phyloP scores from a whole-genome alignment of 2,888 invertebrate species.

The Nemurella pictetii region DNA sequence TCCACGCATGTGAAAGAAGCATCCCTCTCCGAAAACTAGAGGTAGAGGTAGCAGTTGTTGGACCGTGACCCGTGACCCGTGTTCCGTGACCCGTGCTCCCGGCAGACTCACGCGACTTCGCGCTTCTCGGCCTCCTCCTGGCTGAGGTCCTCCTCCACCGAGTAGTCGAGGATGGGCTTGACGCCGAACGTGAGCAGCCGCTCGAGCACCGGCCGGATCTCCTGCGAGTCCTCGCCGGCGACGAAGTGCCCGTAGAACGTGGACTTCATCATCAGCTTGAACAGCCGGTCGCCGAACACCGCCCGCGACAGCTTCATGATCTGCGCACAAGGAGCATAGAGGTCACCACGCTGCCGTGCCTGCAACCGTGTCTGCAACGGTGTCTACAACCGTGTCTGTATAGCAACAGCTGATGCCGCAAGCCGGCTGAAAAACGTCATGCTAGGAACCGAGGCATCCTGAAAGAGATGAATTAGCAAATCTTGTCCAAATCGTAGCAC shows the following conservation, averaged over 20 bases:
- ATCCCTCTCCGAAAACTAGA: too few relatives aligned
- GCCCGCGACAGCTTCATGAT: conserved; percentile 78
- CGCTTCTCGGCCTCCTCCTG: conserved; percentile 93
- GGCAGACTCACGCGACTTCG: conserved; percentile 81
- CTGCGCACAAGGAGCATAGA: conserved; percentile 62
- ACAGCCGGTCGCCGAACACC: conserved; percentile 79
- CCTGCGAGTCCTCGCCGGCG: conserved; percentile 90
- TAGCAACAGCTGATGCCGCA: too few relatives aligned
- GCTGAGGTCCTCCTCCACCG: conserved; percentile 93
- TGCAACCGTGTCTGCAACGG: too few relatives aligned
- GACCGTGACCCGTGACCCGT: too few relatives aligned
- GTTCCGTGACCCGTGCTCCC: background rate
- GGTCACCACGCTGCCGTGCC: too few relatives aligned
- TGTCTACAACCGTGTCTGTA: too few relatives aligned
- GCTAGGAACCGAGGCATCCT: too few relatives aligned
- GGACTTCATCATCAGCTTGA: conserved; percentile 83
- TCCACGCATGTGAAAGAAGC: too few relatives aligned
- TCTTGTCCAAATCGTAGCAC: too few relatives aligned
- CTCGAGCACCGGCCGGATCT: conserved; percentile 82
- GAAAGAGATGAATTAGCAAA: too few relatives aligned
- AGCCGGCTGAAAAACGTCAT: too few relatives aligned
- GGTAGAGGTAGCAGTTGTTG: too few relatives aligned
- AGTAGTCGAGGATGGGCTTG: conserved; percentile 98
- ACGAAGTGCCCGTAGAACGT: conserved; percentile 99
- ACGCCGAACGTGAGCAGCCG: conserved; percentile 93